Percentiles rank a stretch among this genome's conserved stretches.
phyloP scores from a whole-genome alignment of 1,140 invertebrate genomes.

The Choristoneura fumiferana region DNA sequence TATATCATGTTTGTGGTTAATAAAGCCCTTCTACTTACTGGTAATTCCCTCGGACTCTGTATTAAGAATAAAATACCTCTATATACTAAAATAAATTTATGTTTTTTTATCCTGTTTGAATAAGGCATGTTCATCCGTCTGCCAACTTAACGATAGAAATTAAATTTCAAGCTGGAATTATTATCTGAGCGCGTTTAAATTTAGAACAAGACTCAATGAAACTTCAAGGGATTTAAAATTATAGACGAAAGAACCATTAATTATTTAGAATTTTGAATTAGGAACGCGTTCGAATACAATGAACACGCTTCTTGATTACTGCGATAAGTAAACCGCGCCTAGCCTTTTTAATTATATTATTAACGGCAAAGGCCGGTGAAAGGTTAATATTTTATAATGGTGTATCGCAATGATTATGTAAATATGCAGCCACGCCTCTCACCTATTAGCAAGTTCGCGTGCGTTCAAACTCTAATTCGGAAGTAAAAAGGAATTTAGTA shows the following conservation, averaged over 20 bases:
- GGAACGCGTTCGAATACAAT: neutral
- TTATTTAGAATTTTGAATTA: neutral
- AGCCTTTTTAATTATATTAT: conserved; percentile 77
- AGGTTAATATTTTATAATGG: conserved; percentile 75
- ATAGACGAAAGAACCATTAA: neutral
- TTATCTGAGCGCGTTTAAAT: no score
- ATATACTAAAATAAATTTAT: no score
- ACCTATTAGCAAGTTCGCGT: conserved; percentile 62
- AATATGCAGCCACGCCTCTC: conserved; percentile 67
- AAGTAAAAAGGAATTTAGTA: conserved; percentile 60
- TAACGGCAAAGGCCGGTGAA: conserved; percentile 63
- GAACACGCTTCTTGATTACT: conserved; percentile 53
- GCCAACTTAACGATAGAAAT: no score
- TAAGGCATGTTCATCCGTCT: no score
- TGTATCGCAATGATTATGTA: conserved; percentile 74
- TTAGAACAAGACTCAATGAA: no score
- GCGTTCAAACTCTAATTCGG: conserved; percentile 63
- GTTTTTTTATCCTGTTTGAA: no score
- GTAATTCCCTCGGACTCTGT: no score
- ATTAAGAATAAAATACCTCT: no score
- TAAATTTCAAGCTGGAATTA: no score
- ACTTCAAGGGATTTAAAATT: no score
- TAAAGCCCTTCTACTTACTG: neutral
- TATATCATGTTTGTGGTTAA: conserved; percentile 24
- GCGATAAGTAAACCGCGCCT: conserved; percentile 65